A percentile compares a stretch with the other conserved stretches of the same genome.
These are phyloP conservation scores for Rhamphomyia laevipes DNA, from an alignment of 2,888 invertebrate genomes.

Conservation along the genomic window DNA sequence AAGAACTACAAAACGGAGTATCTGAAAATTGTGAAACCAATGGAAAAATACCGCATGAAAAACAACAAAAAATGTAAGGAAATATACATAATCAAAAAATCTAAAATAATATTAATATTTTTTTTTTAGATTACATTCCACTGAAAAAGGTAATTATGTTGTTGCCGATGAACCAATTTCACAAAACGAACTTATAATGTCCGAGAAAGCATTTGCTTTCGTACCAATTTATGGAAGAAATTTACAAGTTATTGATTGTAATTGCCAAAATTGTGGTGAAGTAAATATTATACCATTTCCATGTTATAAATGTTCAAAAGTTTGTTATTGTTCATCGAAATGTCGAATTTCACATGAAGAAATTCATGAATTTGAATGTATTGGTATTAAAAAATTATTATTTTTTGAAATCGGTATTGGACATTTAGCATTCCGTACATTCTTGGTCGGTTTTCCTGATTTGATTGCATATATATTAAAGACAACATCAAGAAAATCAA, in stretches of 20 bases:
- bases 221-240: conserved; percentile 43
- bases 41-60: background rate
- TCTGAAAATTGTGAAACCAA: background rate
- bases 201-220: conserved; percentile 69
- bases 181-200: conserved; percentile 60
- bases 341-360: conserved; percentile 44
- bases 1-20: background rate
- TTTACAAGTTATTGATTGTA: conserved; percentile 27
- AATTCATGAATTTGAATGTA: conserved; percentile 61
- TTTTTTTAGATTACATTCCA: conserved; percentile 38
- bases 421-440: conserved; percentile 58
- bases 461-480: background rate
- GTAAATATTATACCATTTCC: conserved; percentile 45
- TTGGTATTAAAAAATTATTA: conserved; percentile 46
- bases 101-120: too few relatives aligned
- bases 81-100: too few relatives aligned
- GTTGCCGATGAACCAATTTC: conserved; percentile 44
- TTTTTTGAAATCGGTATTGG: conserved; percentile 64
- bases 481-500: background rate
- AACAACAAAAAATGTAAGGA: conserved; percentile 6
- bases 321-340: conserved; percentile 49
- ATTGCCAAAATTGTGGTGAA: conserved; percentile 62
- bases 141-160: conserved; percentile 20
- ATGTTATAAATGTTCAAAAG: conserved; percentile 51
- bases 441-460: conserved; percentile 39